Base-by-base conservation (phyloP, 2,797 vertebrate genomes). In the Oryzias dopingdopingensis region DNA sequence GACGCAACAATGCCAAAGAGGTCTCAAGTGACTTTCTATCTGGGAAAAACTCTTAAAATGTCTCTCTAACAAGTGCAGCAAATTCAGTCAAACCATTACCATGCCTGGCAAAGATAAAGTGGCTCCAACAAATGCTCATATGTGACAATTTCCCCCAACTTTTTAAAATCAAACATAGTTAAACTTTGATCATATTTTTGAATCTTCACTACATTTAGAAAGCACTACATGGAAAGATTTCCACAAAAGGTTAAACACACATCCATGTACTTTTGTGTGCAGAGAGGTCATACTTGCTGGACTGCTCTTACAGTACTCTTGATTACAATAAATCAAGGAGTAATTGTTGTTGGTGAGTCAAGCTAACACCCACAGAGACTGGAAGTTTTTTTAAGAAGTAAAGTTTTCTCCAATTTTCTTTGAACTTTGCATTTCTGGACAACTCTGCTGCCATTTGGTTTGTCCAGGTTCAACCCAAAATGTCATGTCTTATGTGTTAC, bases 21-120 rank as follows among this genome's bases (percentile, higher is more conserved):
- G 80, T 82, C 84, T 80, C 80, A 2, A 64, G 69, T 76, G 82
- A 85, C 56, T 83, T 78, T 74, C 80, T 73, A 65, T 84, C 77
- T 80, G 49, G 10, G 59, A 76, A 72, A 22, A 84, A 72, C 66
- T 76, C 59, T 74, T 53, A 52, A 67, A 85, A 69, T 62, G 66
- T 79, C 61, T 73, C 48, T 77, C 62, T 62, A 56, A 42, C 4
- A 44, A 84, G 78, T 65, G 53, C 32, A 37, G 45, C 16, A 23
- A 70, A 81, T 68, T 76, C 65, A 74, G 77, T 70, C 62, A 22
- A 42, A 62, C 59, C 56, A 26, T 61, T 53, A 69, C 61, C 76
- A 63, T 42, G 67, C 67, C 67, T 68, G 29, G 59, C 69, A 59
- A 54, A 54, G 74, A 77, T 74, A 55, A 72, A 66, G 59, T 59